phyloP scores from a whole-genome alignment of 2,888 invertebrate genomes.

The Lingula anatina region DNA sequence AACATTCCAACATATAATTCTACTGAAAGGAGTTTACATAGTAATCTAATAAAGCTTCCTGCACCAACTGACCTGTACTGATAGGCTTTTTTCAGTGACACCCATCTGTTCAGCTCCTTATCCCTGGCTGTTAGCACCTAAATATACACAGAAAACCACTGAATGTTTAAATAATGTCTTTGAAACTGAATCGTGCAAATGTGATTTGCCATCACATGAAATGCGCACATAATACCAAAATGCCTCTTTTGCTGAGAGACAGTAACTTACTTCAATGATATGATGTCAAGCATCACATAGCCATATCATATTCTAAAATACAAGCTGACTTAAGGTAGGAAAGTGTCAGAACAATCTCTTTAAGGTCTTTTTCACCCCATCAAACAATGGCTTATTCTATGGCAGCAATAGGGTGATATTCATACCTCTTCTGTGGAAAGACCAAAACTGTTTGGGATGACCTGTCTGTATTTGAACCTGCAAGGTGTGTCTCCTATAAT shows the following conservation, averaged over 20 bases:
- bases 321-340: background rate
- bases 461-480: constrained; percentile 84
- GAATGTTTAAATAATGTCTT: background rate
- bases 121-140: constrained; percentile 88
- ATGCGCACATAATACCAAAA: background rate
- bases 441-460: constrained; percentile 75
- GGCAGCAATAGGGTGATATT: background rate
- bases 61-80: constrained; percentile 58
- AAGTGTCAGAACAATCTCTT: background rate
- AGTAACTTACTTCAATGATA: too few relatives aligned
- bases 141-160: constrained; percentile 18
- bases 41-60: background rate
- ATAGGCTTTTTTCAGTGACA: constrained; percentile 81
- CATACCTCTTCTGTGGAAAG: constrained; percentile 81
- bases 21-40: background rate
- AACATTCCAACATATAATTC: too few relatives aligned
- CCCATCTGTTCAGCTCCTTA: constrained; percentile 92
- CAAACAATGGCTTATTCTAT: too few relatives aligned
- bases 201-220: constrained; percentile 2
- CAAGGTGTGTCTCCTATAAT: constrained; percentile 85
- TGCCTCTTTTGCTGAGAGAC: too few relatives aligned
- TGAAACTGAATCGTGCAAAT: constrained; percentile 1
- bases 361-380: background rate
- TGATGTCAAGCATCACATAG: too few relatives aligned
- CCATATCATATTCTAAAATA: constrained; percentile 1